Evolutionary conservation across 2,888 invertebrate genomes (phyloP), one percentile per base, ranked within the genome.

Genomic region (Cryptops parisi): DNA sequence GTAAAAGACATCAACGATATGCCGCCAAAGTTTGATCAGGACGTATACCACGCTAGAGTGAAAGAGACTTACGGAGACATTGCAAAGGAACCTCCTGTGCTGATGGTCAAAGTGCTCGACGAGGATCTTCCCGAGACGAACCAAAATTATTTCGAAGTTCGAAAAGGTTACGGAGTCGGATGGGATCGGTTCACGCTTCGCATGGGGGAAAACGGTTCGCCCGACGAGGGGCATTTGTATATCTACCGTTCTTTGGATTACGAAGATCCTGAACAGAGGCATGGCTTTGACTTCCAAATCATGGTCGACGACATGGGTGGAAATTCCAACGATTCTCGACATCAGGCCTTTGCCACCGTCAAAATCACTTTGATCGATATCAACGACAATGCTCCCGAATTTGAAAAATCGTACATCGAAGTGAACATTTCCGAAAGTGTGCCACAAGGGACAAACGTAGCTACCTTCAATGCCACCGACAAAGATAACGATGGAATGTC

Each of bases 341-440:
- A 54, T 17, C 43, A 48, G 19, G 57, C 47, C 1, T 21, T 17
- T 12, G 55, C 57, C 5, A 39, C 12, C 12, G 52, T 58, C 1
- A 48, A 33, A 15, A 53, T 77, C 23, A 70, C 67, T 3, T 67
- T 81, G 26, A 68, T 64, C 15, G 96, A 96, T 64, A 84, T 91
- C 63, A 97, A 97, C 67, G 96, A 97, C 67, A 94, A 96, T 67
- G 84, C 87, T 0, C 96, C 96, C 0, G 83, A 81, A 65, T 74
- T 89, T 56, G 82, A 82, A 41, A 84, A 66, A 6, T 43, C n/a
- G 12, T 43, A 46, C 9, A 52, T 58, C 12, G 56, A 57, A 27
- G 55, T 58, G 6, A 54, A 58, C 25, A 56, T 62, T 2, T 45
- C 54, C 47, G 72, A 73, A 57, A 67, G 69, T 58, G 64, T 64